Percentiles rank a stretch among this genome's conserved stretches.
These are phyloP conservation scores for Palythoa grandiflora DNA, from an alignment of 92 coral and sea anemone genomes.

Conservation along the genomic window DNA sequence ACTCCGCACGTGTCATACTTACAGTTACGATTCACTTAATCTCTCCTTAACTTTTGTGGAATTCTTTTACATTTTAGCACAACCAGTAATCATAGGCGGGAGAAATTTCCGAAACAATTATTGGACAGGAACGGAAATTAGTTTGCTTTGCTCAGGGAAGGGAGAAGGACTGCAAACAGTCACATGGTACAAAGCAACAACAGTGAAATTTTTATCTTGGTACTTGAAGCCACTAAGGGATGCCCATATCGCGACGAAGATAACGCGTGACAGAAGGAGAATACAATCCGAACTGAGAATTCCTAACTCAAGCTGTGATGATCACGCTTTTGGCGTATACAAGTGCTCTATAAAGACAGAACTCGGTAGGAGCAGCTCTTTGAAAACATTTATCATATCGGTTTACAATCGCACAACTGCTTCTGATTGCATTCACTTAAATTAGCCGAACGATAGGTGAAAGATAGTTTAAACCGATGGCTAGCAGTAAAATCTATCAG, in stretches of 20 bases:
- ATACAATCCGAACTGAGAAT: slow-evolving; percentile 1
- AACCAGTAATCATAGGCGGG: neutral
- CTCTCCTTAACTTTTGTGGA: neutral
- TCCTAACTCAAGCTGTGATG: neutral
- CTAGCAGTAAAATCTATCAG: too few relatives aligned
- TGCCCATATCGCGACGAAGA: neutral
- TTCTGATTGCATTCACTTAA: too few relatives aligned
- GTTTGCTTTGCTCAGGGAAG: neutral
- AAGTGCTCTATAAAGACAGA: neutral
- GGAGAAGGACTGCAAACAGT: neutral
- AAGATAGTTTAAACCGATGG: too few relatives aligned
- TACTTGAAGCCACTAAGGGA: neutral
- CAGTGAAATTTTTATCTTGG: too few relatives aligned
- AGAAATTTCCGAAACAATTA: neutral
- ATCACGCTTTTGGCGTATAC: neutral
- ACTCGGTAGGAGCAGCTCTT: too few relatives aligned
- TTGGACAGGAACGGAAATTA: neutral
- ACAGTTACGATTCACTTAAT: too few relatives aligned
- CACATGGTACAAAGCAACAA: neutral
- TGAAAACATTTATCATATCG: neutral
- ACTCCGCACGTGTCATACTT: too few relatives aligned
- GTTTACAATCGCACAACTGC: neutral
- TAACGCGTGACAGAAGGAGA: neutral
- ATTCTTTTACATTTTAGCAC: neutral
- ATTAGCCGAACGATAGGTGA: too few relatives aligned